Evolutionary conservation across 2,113 vertebrate species (phyloP).

Genomic region (Aplodontia rufa): DNA sequence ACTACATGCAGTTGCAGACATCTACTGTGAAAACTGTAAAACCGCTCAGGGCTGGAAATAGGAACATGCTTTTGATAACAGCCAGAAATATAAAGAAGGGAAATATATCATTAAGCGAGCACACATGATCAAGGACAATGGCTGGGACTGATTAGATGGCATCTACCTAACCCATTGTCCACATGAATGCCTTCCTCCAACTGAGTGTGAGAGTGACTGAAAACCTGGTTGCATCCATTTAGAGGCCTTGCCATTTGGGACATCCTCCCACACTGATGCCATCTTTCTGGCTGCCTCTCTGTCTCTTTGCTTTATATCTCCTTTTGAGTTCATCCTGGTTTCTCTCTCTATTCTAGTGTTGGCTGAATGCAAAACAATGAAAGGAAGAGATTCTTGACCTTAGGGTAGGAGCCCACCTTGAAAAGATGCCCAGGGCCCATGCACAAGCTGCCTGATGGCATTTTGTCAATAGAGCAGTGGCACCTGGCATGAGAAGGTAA

Average conservation of each 20-base stretch:
- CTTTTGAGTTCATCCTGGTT: conserved; percentile 88
- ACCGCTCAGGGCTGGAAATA: conserved; percentile 99
- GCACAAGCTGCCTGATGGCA: conserved; percentile 49
- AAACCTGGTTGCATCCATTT: conserved; percentile 87
- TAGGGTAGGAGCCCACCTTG: conserved; percentile 71
- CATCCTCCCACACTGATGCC: too few species aligned
- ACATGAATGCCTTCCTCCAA: conserved; percentile 82
- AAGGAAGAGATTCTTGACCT: conserved; percentile 77
- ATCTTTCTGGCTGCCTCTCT: conserved; percentile 89
- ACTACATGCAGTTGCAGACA: conserved; percentile 97
- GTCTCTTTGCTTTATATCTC: conserved; percentile 90
- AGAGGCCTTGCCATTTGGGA: too few species aligned
- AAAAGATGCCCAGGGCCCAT: conserved; percentile 1
- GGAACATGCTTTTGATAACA: conserved; percentile 99
- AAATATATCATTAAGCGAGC: conserved; percentile 99
- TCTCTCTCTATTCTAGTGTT: conserved; percentile 86
- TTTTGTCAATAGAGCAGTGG: conserved; percentile 44
- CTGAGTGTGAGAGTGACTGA: conserved; percentile 88
- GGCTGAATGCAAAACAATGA: conserved; percentile 79
- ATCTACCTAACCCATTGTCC: conserved; percentile 76
- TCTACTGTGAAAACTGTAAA: conserved; percentile 99
- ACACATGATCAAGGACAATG: conserved; percentile 99
- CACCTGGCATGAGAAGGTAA: conserved; percentile 9
- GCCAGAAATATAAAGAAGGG: conserved; percentile 99
- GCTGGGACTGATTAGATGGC: conserved; percentile 92